A percentile compares a stretch with the other conserved stretches of the same genome.
phyloP scores from a whole-genome alignment of 2,113 vertebrate genomes.

The Phalacrocorax carbo region DNA sequence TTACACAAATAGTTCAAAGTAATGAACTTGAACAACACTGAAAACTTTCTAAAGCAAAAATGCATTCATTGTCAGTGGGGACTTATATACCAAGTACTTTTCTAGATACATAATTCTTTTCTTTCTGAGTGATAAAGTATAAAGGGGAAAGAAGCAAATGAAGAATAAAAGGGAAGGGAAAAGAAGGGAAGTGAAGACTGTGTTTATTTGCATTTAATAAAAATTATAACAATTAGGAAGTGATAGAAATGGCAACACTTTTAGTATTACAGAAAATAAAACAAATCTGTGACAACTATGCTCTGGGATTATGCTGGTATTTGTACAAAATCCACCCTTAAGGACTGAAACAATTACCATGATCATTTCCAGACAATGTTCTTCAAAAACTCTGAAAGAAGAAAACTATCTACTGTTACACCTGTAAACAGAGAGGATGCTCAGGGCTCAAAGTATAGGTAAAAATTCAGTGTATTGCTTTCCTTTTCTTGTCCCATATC shows the following conservation, averaged over 20 bases:
- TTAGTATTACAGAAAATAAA: background rate
- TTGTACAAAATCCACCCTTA: background rate
- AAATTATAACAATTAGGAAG: background rate
- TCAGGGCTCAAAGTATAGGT: background rate
- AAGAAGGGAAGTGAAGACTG: background rate
- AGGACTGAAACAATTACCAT: background rate
- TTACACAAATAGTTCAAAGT: background rate
- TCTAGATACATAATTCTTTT: background rate
- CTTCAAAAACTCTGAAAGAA: conserved; percentile 34
- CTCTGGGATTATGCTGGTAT: background rate
- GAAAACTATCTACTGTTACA: background rate
- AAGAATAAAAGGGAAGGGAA: background rate
- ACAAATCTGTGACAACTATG: accelerated
- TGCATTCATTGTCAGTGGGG: accelerated
- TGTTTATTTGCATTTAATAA: background rate
- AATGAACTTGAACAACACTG: background rate
- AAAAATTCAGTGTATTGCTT: background rate
- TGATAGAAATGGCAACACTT: background rate
- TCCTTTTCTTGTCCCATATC: background rate
- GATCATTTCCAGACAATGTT: conserved; percentile 22
- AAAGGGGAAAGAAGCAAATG: background rate
- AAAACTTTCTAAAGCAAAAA: background rate
- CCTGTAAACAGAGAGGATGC: conserved; percentile 13
- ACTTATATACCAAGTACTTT: background rate
- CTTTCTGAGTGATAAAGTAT: background rate